Evolutionary conservation across 2,888 invertebrate genomes (phyloP), one percentile per base, ranked within the genome.

Genomic region (Drosophila borealis): DNA sequence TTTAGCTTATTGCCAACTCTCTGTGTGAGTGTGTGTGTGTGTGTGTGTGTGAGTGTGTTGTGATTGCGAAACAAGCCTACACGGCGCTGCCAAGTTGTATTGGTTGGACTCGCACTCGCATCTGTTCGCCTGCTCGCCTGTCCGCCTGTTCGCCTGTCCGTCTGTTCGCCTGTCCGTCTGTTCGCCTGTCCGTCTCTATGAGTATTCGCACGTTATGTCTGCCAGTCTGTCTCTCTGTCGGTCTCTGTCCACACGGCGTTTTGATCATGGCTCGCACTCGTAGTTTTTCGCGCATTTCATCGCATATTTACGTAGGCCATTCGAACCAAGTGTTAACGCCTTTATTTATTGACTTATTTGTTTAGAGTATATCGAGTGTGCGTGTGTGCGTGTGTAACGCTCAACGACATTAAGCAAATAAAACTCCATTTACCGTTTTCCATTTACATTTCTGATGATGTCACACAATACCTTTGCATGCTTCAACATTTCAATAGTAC

Each of bases 341-440:
- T 81, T 77, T 89, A 87, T 87, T 84, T 89, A 89, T 85, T 87
- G 88, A 87, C 80, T 81, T 88, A 78, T 81, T 88, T 84, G 87
- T 65, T 87, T 57, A 75, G 72, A 78, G 66, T 72, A 74, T 50
- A 17, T 17, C 9, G 17, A 44, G 53, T 59, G 8, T 67, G 36
- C 36, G 51, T 46, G 60, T 57, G 56, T 33, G 61, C 39, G 70
- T 72, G 53, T 64, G 53, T 75, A 63, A 60, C 67, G 51, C 73
- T 68, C 74, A 73, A 82, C 79, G 76, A 82, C 84, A 77, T 71
- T 65, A 72, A 62, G 65, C 59, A 81, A 71, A 82, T 67, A 81
- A 86, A 78, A 87, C 87, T 83, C 79, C 65, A 81, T 85, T 88
- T 82, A 88, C 88, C 88, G 82, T 88, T 84, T 66, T 70, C 51